phyloP scores from a whole-genome alignment of 1,140 invertebrate genomes.

The Coboldia fuscipes region DNA sequence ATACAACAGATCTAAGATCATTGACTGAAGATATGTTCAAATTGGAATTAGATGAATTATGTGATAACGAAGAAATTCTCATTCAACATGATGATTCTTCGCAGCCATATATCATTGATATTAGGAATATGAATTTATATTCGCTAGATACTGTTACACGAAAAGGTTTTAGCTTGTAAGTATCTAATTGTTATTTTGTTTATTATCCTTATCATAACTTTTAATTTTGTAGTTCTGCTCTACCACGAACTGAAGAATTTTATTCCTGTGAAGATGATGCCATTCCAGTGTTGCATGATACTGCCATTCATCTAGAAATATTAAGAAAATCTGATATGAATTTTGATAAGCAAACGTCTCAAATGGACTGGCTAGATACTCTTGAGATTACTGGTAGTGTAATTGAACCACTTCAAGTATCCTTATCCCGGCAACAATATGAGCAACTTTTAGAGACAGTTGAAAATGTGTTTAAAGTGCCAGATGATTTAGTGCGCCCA shows the following conservation, averaged over 20 bases:
- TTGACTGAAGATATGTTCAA: no score
- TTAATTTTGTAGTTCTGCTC: slow-evolving; percentile 3
- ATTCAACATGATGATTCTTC: no score
- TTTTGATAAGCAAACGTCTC: neutral
- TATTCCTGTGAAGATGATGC: slow-evolving; percentile 14
- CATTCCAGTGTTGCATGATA: slow-evolving; percentile 30
- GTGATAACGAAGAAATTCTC: slow-evolving; percentile 1
- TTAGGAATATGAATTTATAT: slow-evolving; percentile 75
- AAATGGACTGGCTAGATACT: no score
- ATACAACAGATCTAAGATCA: no score
- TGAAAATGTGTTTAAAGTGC: slow-evolving; percentile 21
- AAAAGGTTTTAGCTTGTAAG: slow-evolving; percentile 10
- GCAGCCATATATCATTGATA: slow-evolving; percentile 23
- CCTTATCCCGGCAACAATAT: slow-evolving; percentile 65
- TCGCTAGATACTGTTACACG: slow-evolving; percentile 36
- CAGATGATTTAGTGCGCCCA: slow-evolving; percentile 7
- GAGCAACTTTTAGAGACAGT: slow-evolving; percentile 68
- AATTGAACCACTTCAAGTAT: slow-evolving; percentile 63
- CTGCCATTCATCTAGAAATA: slow-evolving; percentile 44
- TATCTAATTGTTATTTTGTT: neutral
- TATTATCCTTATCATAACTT: neutral
- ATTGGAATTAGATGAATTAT: neutral
- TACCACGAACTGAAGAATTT: slow-evolving; percentile 12
- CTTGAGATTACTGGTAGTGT: slow-evolving; percentile 53
- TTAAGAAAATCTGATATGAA: neutral